Percentiles rank a stretch among this genome's conserved stretches.
Conservation (phyloP, 2,797 vertebrate genomes). For the Xenopus petersii region DNA sequence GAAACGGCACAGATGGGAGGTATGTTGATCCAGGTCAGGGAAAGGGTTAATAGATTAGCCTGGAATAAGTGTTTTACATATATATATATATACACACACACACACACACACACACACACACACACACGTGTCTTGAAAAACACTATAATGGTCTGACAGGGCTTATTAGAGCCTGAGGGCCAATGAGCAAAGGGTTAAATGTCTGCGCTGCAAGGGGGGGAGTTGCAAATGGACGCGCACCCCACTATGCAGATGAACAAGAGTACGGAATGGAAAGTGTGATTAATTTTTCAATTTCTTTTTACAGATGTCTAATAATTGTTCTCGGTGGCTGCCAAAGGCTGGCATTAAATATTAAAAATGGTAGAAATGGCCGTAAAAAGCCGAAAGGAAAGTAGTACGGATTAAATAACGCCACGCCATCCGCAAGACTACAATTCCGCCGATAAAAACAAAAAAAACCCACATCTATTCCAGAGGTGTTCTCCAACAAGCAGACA, state of each 20-base stretch:
- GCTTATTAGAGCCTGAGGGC: not conserved
- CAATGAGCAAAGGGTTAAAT: slow-evolving; percentile 7
- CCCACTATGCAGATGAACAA: slow-evolving; percentile 74
- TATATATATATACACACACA: too few species aligned
- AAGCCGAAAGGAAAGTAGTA: slow-evolving; percentile 87
- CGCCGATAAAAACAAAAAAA: slow-evolving; percentile 1
- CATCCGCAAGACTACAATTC: slow-evolving; percentile 59
- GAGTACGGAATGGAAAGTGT: slow-evolving; percentile 84
- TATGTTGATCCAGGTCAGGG: too few species aligned
- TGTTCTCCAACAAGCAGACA: slow-evolving; percentile 13
- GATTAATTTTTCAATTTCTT: slow-evolving; percentile 98
- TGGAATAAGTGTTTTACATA: too few species aligned
- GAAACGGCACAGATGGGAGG: too few species aligned
- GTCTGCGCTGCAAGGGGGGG: slow-evolving; percentile 55
- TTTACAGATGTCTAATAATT: slow-evolving; percentile 97
- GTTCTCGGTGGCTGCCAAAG: slow-evolving; percentile 85
- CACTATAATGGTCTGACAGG: too few species aligned
- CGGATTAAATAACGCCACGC: slow-evolving; percentile 97
- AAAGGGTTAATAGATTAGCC: too few species aligned
- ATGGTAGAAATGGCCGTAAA: slow-evolving; percentile 84
- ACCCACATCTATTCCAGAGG: slow-evolving; percentile 4
- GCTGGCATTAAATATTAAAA: slow-evolving; percentile 96
- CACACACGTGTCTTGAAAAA: too few species aligned
- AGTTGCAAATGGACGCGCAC: slow-evolving; percentile 57
- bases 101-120: too few species aligned